These are phyloP conservation scores for Phyllotreta cruciferae DNA, from an alignment of 2,888 invertebrate genomes.

Conservation along the genomic window DNA sequence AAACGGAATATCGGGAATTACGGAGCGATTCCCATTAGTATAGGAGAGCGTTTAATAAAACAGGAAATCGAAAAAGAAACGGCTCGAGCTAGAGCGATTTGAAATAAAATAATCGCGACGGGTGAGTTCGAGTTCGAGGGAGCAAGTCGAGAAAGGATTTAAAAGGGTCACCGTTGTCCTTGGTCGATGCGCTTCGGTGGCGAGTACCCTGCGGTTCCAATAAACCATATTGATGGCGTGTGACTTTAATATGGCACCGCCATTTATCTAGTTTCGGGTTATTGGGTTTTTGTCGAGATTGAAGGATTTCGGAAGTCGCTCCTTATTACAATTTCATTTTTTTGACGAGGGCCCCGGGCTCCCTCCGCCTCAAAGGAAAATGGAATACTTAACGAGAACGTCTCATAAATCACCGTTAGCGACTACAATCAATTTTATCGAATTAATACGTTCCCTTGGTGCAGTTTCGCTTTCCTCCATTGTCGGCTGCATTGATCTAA, in stretches of 20 bases:
- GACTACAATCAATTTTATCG: slow-evolving; percentile 18
- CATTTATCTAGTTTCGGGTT: slow-evolving; percentile 37
- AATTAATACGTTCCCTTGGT: slow-evolving; percentile 16
- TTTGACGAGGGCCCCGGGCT: slow-evolving; percentile 21
- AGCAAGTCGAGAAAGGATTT: too few species aligned
- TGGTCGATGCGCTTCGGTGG: neutral
- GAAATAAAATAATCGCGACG: too few species aligned
- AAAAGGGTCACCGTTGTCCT: too few species aligned
- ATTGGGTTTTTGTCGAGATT: slow-evolving; percentile 36
- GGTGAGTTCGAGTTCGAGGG: too few species aligned
- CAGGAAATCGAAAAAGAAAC: too few species aligned
- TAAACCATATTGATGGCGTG: slow-evolving; percentile 46
- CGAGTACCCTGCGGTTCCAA: slow-evolving; percentile 28
- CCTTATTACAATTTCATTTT: slow-evolving; percentile 31
- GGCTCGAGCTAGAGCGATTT: too few species aligned
- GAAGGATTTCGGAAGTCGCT: slow-evolving; percentile 27
- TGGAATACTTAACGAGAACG: slow-evolving; percentile 25
- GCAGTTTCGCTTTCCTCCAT: neutral
- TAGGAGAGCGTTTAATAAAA: too few species aligned
- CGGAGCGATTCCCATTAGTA: too few species aligned
- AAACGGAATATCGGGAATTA: too few species aligned
- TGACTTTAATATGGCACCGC: slow-evolving; percentile 39
- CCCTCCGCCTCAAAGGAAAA: slow-evolving; percentile 7
- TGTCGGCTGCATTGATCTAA: neutral
- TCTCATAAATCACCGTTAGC: slow-evolving; percentile 24